A percentile compares a stretch with the other conserved stretches of the same genome.
Conservation (phyloP, 2,797 vertebrate genomes). For the Ammospiza maritima region DNA sequence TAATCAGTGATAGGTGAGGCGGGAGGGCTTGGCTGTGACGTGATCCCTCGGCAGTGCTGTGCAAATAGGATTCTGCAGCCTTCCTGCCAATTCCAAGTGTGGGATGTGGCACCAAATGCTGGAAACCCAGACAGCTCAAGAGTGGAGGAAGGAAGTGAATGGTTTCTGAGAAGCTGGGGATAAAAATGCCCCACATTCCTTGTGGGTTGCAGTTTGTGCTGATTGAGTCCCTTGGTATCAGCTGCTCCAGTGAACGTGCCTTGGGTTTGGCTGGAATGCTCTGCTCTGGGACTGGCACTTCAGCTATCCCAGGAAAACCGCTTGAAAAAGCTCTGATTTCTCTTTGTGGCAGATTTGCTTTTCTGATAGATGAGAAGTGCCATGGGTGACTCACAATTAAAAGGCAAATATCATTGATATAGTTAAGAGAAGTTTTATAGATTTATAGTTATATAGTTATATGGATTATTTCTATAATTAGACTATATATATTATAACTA, state of each 20-base stretch:
- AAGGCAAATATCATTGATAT: background rate
- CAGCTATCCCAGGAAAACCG: background rate
- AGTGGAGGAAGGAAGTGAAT: background rate
- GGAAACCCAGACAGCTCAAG: background rate
- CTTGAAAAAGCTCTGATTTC: background rate
- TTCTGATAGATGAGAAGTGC: background rate
- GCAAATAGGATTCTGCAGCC: background rate
- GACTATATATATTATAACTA: no score
- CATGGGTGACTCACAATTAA: background rate
- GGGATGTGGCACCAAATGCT: background rate
- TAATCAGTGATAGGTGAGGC: background rate
- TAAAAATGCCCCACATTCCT: background rate
- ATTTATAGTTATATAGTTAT: background rate
- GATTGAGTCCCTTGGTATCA: background rate
- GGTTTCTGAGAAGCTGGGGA: background rate
- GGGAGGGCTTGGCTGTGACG: conserved; percentile 1
- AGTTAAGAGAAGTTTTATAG: background rate
- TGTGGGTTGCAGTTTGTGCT: background rate
- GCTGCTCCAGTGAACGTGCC: background rate
- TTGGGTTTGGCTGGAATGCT: background rate
- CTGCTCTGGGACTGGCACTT: background rate
- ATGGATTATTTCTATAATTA: no score
- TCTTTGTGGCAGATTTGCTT: background rate
- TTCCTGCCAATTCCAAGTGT: background rate
- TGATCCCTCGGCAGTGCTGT: background rate